phyloP scores from a whole-genome alignment of 2,113 vertebrate species.

The Uria lomvia region DNA sequence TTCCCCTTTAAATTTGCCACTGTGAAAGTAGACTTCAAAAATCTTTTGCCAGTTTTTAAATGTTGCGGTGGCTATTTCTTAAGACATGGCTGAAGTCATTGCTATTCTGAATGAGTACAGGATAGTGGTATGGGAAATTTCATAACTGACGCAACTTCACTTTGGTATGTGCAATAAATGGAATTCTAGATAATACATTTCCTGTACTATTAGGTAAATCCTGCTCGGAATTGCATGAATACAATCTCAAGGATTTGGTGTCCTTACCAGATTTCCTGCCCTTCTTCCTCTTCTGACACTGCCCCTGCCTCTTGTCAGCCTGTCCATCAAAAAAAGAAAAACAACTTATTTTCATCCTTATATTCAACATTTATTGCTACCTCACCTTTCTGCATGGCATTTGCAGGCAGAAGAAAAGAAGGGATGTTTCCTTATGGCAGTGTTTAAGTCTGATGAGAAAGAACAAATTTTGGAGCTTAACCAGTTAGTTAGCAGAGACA shows the following conservation, averaged over 20 bases:
- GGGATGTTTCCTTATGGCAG: background rate
- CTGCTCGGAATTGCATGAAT: background rate
- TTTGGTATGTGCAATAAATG: background rate
- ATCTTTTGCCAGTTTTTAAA: background rate
- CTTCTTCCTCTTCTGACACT: background rate
- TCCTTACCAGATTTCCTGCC: background rate
- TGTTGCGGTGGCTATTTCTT: background rate
- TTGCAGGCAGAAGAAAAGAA: background rate
- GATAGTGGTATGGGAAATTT: background rate
- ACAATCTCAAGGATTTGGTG: background rate
- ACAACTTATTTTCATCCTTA: background rate
- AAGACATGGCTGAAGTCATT: background rate
- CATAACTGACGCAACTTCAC: background rate
- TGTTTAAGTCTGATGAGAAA: background rate
- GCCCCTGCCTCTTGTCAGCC: background rate
- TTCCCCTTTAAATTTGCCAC: background rate
- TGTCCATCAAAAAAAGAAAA: background rate
- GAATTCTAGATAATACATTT: slow-evolving; percentile 11
- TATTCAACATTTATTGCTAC: background rate
- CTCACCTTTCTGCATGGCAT: background rate
- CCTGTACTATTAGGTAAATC: background rate
- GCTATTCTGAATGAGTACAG: background rate
- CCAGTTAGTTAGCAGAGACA: background rate
- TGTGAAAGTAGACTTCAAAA: background rate
- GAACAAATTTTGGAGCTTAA: background rate